Percentiles rank a stretch among this genome's conserved stretches.
These are phyloP conservation scores for Danio albolineatus DNA, from an alignment of 2,797 vertebrate species.

Conservation along the genomic window DNA sequence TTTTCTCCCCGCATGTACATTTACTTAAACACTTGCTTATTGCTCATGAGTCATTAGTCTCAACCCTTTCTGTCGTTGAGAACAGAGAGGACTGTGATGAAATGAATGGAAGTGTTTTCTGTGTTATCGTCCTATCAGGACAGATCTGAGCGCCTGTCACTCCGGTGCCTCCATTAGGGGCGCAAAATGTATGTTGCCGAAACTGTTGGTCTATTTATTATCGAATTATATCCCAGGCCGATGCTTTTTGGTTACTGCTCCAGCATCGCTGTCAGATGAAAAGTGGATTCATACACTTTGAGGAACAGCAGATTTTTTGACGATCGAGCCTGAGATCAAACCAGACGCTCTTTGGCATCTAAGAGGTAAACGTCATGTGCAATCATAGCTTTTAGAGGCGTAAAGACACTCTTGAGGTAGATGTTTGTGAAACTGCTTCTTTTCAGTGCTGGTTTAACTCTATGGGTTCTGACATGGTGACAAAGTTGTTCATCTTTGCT, in stretches of 20 bases:
- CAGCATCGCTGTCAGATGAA: conserved; percentile 74
- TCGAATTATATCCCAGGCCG: conserved; percentile 77
- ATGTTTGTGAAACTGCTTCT: conserved; percentile 48
- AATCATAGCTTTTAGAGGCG: conserved; percentile 72
- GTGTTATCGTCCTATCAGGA: conserved; percentile 75
- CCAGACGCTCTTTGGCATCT: conserved; percentile 64
- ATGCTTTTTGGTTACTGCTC: conserved; percentile 75
- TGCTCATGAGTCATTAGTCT: conserved; percentile 97
- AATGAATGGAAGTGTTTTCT: conserved; percentile 85
- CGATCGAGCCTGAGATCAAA: conserved; percentile 70
- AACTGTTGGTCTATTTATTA: conserved; percentile 78
- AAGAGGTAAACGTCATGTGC: conserved; percentile 68
- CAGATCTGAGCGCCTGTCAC: conserved; percentile 66
- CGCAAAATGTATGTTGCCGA: conserved; percentile 69
- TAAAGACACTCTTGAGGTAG: conserved; percentile 49
- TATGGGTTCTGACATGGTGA: conserved; percentile 59
- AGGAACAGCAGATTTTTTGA: conserved; percentile 74
- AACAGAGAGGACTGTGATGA: conserved; percentile 89
- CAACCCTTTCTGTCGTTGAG: conserved; percentile 85
- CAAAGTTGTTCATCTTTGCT: conserved; percentile 42
- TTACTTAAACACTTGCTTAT: conserved; percentile 98
- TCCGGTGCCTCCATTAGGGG: conserved; percentile 72
- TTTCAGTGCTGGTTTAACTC: conserved; percentile 25
- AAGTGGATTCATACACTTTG: conserved; percentile 68
- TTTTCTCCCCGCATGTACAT: conserved; percentile 84